Percentiles rank a stretch among this genome's conserved stretches.
phyloP scores from a whole-genome alignment of 2,113 vertebrate genomes.

The Blennius ocellaris region DNA sequence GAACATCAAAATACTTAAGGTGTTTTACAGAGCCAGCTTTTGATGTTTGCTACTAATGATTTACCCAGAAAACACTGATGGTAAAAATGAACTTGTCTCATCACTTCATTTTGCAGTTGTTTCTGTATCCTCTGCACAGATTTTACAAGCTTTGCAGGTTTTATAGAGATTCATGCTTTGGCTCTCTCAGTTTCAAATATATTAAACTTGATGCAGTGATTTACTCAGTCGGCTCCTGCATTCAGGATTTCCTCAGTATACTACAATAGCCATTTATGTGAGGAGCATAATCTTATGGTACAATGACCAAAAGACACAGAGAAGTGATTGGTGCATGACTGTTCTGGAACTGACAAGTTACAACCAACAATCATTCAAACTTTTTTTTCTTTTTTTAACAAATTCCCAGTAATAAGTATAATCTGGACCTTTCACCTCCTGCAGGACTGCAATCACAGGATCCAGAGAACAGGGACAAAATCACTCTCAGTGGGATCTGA shows the following conservation, averaged over 20 bases:
- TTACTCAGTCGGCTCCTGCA: neutral
- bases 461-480: slow-evolving; percentile 28
- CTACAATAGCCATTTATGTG: neutral
- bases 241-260: slow-evolving; percentile 9
- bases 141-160: slow-evolving; percentile 4
- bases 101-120: neutral
- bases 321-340: neutral
- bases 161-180: neutral
- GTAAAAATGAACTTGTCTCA: slow-evolving; percentile 32
- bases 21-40: neutral
- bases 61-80: slow-evolving; percentile 8
- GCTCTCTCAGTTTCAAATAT: slow-evolving; percentile 1
- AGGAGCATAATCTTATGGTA: neutral
- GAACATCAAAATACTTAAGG: neutral
- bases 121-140: neutral
- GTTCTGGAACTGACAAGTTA: neutral
- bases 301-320: neutral
- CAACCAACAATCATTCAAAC: slow-evolving; percentile 14
- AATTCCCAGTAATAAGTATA: slow-evolving; percentile 30
- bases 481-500: slow-evolving; percentile 32
- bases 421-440: slow-evolving; percentile 39
- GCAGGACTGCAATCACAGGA: slow-evolving; percentile 44
- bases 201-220: neutral
- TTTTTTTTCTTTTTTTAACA: slow-evolving; percentile 27
- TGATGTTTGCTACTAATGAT: slow-evolving; percentile 3